Percentiles rank a stretch among this genome's conserved stretches.
phyloP scores from a whole-genome alignment of 2,797 vertebrate species.

The Paguma larvata region DNA sequence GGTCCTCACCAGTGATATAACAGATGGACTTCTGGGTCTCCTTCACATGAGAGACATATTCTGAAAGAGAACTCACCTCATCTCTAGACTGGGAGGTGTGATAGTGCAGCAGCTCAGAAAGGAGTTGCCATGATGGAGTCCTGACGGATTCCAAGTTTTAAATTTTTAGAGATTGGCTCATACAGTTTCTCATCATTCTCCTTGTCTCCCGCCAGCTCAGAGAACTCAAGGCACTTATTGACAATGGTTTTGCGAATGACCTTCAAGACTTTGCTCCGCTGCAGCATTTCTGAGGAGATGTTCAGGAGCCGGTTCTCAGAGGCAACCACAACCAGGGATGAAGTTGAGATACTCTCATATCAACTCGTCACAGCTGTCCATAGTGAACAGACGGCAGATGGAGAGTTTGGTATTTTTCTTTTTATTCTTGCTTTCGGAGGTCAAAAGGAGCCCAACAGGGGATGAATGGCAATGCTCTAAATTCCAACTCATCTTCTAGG shows the following conservation, averaged over 20 bases:
- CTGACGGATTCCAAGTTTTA: slow-evolving; percentile 97
- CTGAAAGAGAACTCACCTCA: slow-evolving; percentile 93
- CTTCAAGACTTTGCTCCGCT: slow-evolving; percentile 98
- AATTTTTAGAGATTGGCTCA: slow-evolving; percentile 96
- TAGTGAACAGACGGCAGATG: slow-evolving; percentile 96
- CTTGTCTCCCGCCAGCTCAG: slow-evolving; percentile 95
- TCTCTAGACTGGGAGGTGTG: slow-evolving; percentile 96
- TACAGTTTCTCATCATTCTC: slow-evolving; percentile 98
- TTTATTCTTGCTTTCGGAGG: slow-evolving; percentile 98
- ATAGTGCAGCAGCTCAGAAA: slow-evolving; percentile 95
- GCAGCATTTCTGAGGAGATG: slow-evolving; percentile 97
- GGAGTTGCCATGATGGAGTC: slow-evolving; percentile 95
- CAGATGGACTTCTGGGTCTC: slow-evolving; percentile 98
- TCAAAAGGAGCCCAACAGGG: slow-evolving; percentile 95
- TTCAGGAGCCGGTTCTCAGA: slow-evolving; percentile 96
- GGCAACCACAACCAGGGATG: slow-evolving; percentile 94
- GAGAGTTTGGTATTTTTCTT: slow-evolving; percentile 99
- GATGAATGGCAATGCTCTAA: slow-evolving; percentile 96
- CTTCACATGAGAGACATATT: slow-evolving; percentile 96
- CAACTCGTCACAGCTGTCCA: slow-evolving; percentile 98
- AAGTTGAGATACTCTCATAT: slow-evolving; percentile 98
- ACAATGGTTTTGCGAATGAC: slow-evolving; percentile 97
- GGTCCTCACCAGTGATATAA: slow-evolving; percentile 98
- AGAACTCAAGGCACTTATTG: slow-evolving; percentile 97
- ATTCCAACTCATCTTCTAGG: slow-evolving; percentile 96